A percentile compares a stretch with the other conserved stretches of the same genome.
phyloP scores from a whole-genome alignment of 2,797 vertebrate species.

The Arrhamphus sclerolepis region DNA sequence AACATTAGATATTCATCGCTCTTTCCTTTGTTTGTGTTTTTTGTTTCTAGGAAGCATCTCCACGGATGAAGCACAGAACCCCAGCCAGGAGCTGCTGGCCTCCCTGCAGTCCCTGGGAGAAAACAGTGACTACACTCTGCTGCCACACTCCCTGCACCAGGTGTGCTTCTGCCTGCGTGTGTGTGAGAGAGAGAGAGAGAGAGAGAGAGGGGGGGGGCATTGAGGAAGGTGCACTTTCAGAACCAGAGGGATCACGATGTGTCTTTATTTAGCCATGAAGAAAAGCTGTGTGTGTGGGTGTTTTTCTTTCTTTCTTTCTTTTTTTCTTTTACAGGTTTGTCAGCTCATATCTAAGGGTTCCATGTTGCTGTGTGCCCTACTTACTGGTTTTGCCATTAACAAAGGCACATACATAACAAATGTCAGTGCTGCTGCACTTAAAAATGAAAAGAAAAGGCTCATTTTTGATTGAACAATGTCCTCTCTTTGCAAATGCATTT shows the following conservation, averaged over 20 bases:
- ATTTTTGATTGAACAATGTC: not conserved
- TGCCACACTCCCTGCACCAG: slow-evolving; percentile 83
- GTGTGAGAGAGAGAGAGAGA: slow-evolving; percentile 5
- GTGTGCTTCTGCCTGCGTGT: slow-evolving; percentile 58
- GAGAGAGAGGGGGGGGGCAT: no score
- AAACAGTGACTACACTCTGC: slow-evolving; percentile 77
- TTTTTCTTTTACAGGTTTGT: slow-evolving; percentile 6
- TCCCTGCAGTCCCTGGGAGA: slow-evolving; percentile 77
- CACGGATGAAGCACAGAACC: slow-evolving; percentile 41
- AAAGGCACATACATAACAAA: not conserved
- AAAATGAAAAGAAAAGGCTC: not conserved
- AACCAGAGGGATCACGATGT: slow-evolving; percentile 30
- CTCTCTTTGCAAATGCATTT: not conserved
- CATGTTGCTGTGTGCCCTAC: no score
- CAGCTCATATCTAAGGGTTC: not conserved
- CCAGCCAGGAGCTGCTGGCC: slow-evolving; percentile 73
- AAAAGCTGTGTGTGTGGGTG: slow-evolving; percentile 13
- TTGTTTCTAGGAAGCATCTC: slow-evolving; percentile 59
- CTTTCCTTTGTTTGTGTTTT: slow-evolving; percentile 31
- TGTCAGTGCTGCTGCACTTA: not conserved
- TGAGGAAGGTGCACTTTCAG: slow-evolving; percentile 3
- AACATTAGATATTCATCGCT: slow-evolving; percentile 1
- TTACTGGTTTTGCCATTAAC: slow-evolving; percentile 2
- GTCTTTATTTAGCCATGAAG: slow-evolving; percentile 42
- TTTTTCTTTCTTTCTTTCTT: no score